phyloP scores from a whole-genome alignment of 2,113 vertebrate genomes.

The Salvelinus fontinalis region DNA sequence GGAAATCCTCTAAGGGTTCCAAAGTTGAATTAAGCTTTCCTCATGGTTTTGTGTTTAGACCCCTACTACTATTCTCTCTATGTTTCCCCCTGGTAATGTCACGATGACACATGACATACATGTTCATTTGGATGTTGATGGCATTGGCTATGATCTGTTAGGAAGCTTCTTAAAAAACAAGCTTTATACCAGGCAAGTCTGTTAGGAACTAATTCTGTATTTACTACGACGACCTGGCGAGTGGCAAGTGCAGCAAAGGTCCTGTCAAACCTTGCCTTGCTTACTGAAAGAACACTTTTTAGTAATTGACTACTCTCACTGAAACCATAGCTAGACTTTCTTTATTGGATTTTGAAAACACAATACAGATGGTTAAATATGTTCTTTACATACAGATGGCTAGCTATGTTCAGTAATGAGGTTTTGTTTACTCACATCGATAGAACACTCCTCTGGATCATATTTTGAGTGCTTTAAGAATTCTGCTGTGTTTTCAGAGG shows the following conservation, averaged over 20 bases:
- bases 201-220: too few species aligned
- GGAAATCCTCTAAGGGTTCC: too few species aligned
- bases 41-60: too few species aligned
- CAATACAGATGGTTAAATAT: conserved; percentile 41
- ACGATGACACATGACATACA: too few species aligned
- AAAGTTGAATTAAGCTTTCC: too few species aligned
- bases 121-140: too few species aligned
- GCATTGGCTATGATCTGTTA: too few species aligned
- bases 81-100: too few species aligned
- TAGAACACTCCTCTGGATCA: conserved; percentile 20
- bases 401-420: conserved; percentile 41
- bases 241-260: neutral
- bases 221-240: too few species aligned
- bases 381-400: conserved; percentile 24
- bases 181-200: too few species aligned
- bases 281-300: conserved; percentile 6
- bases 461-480: neutral
- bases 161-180: too few species aligned
- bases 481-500: neutral
- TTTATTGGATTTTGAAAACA: conserved; percentile 39
- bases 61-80: too few species aligned
- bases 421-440: conserved; percentile 32
- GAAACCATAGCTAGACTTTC: conserved; percentile 49
- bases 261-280: neutral
- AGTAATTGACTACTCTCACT: conserved; percentile 26